These are phyloP conservation scores for Andricus quercusramuli DNA, from an alignment of 2,888 invertebrate genomes.

Conservation along the genomic window DNA sequence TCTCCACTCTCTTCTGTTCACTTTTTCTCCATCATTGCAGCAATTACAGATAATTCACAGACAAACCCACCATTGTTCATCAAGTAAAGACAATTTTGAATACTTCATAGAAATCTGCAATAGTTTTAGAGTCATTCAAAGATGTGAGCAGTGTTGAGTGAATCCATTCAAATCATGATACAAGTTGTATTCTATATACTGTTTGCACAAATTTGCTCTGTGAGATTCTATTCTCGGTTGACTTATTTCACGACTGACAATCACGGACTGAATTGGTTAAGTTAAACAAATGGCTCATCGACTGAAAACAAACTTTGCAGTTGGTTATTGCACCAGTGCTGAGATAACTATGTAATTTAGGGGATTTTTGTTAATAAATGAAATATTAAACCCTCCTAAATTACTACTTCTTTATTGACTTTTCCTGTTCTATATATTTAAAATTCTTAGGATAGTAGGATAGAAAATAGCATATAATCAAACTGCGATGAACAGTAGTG, in stretches of 20 bases:
- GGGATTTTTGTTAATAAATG: conserved; percentile 29
- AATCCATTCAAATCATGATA: no score
- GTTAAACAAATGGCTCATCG: conserved; percentile 31
- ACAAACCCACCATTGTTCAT: background rate
- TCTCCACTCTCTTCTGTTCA: background rate
- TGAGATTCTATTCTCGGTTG: conserved; percentile 16
- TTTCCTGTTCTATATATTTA: background rate
- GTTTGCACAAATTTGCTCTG: background rate
- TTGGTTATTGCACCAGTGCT: conserved; percentile 21
- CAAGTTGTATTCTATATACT: no score
- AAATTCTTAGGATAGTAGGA: no score
- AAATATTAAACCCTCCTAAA: conserved; percentile 5
- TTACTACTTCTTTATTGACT: background rate
- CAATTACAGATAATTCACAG: background rate
- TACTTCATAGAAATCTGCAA: background rate
- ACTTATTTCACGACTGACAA: conserved; percentile 33
- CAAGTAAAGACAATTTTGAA: background rate
- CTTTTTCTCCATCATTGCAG: background rate
- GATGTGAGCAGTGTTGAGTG: no score
- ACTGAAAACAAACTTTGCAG: conserved; percentile 25
- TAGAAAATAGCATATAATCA: no score
- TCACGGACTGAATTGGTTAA: conserved; percentile 37
- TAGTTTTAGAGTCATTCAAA: no score
- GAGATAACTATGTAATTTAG: conserved; percentile 27
- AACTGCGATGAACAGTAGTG: no score